Percentiles rank a stretch among this genome's conserved stretches.
Conservation (phyloP, 2,888 invertebrate genomes). For the Nemapogon koenigi region DNA sequence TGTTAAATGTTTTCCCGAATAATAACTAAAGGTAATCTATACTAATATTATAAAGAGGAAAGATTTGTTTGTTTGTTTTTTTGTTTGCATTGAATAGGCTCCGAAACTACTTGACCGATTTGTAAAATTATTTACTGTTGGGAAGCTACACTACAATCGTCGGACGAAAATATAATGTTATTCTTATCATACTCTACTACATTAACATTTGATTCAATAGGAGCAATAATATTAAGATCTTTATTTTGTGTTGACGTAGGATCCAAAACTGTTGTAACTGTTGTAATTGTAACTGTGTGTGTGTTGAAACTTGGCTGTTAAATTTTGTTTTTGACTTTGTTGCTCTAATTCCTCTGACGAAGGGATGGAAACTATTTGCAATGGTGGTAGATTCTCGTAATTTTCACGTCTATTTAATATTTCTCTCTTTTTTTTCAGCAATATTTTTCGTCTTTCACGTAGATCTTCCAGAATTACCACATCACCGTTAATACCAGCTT, state of each 20-base stretch:
- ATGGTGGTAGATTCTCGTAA: background rate
- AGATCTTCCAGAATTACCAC: background rate
- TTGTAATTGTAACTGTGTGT: no score
- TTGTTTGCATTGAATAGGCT: no score
- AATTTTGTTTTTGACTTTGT: slow-evolving; percentile 6
- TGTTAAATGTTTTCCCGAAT: background rate
- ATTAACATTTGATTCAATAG: background rate
- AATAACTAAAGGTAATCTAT: background rate
- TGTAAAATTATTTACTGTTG: no score
- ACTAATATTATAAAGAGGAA: background rate
- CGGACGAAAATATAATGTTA: no score
- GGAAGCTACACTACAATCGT: no score
- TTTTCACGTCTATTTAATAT: background rate
- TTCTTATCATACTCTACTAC: no score
- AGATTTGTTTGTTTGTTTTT: no score
- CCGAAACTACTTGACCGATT: no score
- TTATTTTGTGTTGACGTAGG: slow-evolving; percentile 4
- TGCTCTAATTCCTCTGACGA: background rate
- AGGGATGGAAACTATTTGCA: background rate
- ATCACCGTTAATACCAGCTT: background rate
- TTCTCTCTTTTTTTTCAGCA: slow-evolving; percentile 10
- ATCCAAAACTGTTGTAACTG: slow-evolving; percentile 9
- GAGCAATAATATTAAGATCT: background rate
- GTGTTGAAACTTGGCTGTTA: slow-evolving; percentile 10
- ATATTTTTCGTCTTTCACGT: slow-evolving; percentile 9